Conservation (phyloP, 53 echinoderm and acorn worm species). For the Zoroaster sp. region DNA sequence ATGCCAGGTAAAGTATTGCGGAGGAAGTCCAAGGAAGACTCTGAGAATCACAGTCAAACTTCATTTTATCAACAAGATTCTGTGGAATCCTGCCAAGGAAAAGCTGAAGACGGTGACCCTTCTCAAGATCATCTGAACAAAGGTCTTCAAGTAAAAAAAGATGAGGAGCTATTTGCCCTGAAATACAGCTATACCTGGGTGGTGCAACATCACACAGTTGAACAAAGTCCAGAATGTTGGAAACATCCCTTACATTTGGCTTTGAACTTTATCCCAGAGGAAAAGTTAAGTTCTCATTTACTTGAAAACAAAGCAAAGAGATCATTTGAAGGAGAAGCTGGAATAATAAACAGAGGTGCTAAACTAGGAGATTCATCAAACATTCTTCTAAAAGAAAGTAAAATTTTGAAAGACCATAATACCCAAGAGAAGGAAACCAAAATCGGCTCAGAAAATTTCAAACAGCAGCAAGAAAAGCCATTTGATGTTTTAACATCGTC, state of each 20-base stretch:
- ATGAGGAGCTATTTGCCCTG: not conserved
- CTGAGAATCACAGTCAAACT: not conserved
- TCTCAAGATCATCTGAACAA: not conserved
- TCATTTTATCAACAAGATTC: not conserved
- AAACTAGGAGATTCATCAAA: not conserved
- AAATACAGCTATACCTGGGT: conserved; percentile 66
- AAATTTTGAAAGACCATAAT: not conserved
- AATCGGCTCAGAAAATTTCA: not conserved
- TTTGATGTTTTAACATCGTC: not conserved
- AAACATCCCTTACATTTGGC: conserved; percentile 64
- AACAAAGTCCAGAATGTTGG: conserved; percentile 64
- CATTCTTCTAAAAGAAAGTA: not conserved
- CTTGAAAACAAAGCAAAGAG: not conserved
- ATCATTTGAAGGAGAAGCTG: not conserved
- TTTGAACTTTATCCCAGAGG: not conserved
- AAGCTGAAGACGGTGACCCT: not conserved
- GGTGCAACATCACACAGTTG: conserved; percentile 67
- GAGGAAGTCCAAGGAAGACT: not conserved
- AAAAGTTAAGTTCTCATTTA: not conserved
- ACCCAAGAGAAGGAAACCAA: not conserved
- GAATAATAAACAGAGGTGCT: not conserved
- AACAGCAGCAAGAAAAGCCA: not conserved
- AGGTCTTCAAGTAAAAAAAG: not conserved
- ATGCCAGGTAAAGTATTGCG: not conserved
- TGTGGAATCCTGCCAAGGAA: not conserved